phyloP scores from a whole-genome alignment of 2,888 invertebrate genomes.

The Halictus ligatus region DNA sequence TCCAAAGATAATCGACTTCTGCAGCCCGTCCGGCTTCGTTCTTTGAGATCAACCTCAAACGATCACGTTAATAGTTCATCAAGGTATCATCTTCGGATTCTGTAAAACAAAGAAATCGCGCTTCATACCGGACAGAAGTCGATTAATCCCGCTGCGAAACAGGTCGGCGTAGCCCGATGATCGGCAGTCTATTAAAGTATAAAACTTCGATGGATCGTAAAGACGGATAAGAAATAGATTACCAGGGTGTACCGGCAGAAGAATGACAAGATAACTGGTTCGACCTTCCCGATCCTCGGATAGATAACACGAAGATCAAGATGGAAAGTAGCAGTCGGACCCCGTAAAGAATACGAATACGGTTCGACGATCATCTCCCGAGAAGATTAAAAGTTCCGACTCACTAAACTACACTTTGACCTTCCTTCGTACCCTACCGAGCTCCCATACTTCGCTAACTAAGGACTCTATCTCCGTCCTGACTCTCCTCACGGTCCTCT shows the following conservation, averaged over 20 bases:
- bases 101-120: background rate
- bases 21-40: background rate
- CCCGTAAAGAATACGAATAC: slow-evolving; percentile 48
- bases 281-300: slow-evolving; percentile 34
- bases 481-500: too few species aligned
- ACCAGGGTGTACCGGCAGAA: slow-evolving; percentile 35
- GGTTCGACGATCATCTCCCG: slow-evolving; percentile 70
- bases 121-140: background rate
- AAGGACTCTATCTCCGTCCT: slow-evolving; percentile 1
- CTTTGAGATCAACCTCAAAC: background rate
- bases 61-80: background rate
- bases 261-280: slow-evolving; percentile 46
- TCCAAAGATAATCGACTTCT: background rate
- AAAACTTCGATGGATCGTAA: slow-evolving; percentile 52
- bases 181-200: slow-evolving; percentile 50
- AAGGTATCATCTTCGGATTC: background rate
- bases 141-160: slow-evolving; percentile 51
- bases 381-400: slow-evolving; percentile 76
- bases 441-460: slow-evolving; percentile 38
- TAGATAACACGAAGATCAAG: slow-evolving; percentile 34
- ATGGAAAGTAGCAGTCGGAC: slow-evolving; percentile 51
- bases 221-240: slow-evolving; percentile 64
- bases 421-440: slow-evolving; percentile 24
- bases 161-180: slow-evolving; percentile 24
- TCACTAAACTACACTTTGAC: slow-evolving; percentile 68